These are phyloP conservation scores for Gambusia affinis DNA, from an alignment of 2,113 vertebrate genomes.

Conservation along the genomic window DNA sequence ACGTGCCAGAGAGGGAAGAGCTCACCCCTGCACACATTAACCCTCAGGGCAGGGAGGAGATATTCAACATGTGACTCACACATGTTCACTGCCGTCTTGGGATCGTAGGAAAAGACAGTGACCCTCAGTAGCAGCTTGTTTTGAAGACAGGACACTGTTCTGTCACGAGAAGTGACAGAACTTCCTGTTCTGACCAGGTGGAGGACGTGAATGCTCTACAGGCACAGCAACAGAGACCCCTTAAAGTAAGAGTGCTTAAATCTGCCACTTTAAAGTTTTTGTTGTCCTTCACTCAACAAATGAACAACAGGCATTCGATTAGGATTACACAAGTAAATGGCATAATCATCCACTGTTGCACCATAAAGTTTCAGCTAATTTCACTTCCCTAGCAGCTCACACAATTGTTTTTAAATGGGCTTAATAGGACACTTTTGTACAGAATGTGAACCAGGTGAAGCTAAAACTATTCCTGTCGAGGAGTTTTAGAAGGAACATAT, in stretches of 20 bases:
- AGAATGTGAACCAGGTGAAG: too few relatives aligned
- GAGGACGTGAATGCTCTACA: constrained; percentile 13
- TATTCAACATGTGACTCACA: constrained; percentile 58
- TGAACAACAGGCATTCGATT: background rate
- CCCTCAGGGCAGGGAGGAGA: constrained; percentile 25
- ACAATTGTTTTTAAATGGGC: too few relatives aligned
- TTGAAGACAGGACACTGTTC: background rate
- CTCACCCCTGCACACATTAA: constrained; percentile 61
- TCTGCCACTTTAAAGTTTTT: constrained; percentile 3
- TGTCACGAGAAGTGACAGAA: too few relatives aligned
- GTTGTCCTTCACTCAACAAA: background rate
- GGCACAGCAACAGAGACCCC: background rate
- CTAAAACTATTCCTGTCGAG: too few relatives aligned
- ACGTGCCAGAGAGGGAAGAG: constrained; percentile 11
- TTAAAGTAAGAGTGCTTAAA: constrained; percentile 6
- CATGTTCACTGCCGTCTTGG: constrained; percentile 12
- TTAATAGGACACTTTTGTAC: too few relatives aligned
- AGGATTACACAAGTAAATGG: background rate
- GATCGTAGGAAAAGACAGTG: constrained; percentile 26
- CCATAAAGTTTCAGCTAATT: background rate
- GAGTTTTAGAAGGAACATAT: too few relatives aligned
- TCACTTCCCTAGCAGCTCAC: background rate
- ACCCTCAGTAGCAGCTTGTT: constrained; percentile 26
- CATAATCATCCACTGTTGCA: background rate
- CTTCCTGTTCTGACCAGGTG: background rate